These are phyloP conservation scores for Mycogona germanica DNA, from an alignment of 2,888 invertebrate species.

Conservation along the genomic window DNA sequence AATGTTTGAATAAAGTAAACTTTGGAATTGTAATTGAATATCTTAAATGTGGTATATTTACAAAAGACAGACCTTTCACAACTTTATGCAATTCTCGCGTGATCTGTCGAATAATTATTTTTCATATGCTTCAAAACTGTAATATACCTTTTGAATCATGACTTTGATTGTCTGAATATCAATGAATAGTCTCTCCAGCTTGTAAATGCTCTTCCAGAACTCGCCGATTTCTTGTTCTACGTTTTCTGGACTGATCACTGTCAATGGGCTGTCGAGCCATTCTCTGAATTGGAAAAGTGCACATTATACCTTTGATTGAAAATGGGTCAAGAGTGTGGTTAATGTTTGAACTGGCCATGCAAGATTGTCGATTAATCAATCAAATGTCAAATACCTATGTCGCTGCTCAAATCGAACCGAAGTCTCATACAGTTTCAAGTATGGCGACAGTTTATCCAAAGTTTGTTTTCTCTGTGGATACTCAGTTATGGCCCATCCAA, in stretches of 20 bases:
- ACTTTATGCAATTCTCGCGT: no score
- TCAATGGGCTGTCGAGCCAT: slow-evolving; percentile 78
- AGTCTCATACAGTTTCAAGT: slow-evolving; percentile 77
- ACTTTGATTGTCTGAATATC: slow-evolving; percentile 59
- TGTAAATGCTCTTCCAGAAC: slow-evolving; percentile 62
- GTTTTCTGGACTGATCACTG: slow-evolving; percentile 71
- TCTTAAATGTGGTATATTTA: no score
- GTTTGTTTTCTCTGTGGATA: slow-evolving; percentile 68
- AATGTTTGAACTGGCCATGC: no score
- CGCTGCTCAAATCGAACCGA: slow-evolving; percentile 73
- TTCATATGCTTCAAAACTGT: no score
- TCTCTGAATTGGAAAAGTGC: slow-evolving; percentile 30
- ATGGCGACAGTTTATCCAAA: slow-evolving; percentile 68
- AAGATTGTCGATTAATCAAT: neutral
- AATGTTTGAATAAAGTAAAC: neutral
- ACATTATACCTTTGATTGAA: neutral
- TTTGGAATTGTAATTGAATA: no score
- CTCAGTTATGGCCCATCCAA: slow-evolving; percentile 73
- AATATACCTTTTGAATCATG: slow-evolving; percentile 49
- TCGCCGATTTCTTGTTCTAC: slow-evolving; percentile 68
- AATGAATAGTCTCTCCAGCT: slow-evolving; percentile 73
- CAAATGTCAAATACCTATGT: slow-evolving; percentile 46
- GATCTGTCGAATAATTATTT: no score
- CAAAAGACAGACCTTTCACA: no score
- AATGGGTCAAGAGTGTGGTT: neutral